These are phyloP conservation scores for Gallinago paraguaiae DNA, from an alignment of 2,113 vertebrate genomes.

Conservation along the genomic window DNA sequence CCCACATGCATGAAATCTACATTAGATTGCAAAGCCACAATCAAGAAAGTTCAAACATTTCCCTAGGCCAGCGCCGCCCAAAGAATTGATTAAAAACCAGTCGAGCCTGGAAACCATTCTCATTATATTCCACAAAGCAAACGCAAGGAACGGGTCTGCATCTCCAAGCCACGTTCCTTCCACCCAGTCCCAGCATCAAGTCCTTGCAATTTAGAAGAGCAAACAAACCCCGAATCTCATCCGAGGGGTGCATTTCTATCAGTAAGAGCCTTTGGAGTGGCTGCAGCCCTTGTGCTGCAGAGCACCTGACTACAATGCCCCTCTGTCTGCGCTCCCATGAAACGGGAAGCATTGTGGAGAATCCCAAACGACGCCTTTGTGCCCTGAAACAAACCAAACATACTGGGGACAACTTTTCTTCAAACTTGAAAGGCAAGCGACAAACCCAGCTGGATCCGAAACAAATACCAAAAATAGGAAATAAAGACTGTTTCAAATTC, in stretches of 20 bases:
- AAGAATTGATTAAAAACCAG: constrained; percentile 25
- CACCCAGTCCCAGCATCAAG: background rate
- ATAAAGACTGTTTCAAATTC: background rate
- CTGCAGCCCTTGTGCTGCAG: constrained; percentile 40
- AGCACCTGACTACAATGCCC: constrained; percentile 55
- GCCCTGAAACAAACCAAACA: constrained; percentile 7
- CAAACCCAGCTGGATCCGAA: background rate
- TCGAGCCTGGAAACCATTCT: background rate
- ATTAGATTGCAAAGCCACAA: background rate
- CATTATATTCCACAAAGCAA: constrained; percentile 10
- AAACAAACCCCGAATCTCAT: constrained; percentile 12
- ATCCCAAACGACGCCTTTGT: constrained; percentile 16
- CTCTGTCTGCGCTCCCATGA: constrained; percentile 9
- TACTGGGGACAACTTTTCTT: constrained; percentile 10
- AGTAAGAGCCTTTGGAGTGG: constrained; percentile 19
- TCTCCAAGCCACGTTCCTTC: background rate
- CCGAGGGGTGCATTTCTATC: background rate
- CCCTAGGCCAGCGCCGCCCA: background rate
- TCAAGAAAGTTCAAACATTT: constrained; percentile 22
- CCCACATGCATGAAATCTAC: background rate
- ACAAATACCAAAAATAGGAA: background rate
- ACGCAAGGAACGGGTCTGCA: rapidly evolving
- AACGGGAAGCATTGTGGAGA: constrained; percentile 29
- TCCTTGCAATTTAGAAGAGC: background rate
- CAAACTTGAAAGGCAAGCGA: background rate